Conservation (phyloP, 2,797 vertebrate genomes). For the Coracias cyanogaster region DNA sequence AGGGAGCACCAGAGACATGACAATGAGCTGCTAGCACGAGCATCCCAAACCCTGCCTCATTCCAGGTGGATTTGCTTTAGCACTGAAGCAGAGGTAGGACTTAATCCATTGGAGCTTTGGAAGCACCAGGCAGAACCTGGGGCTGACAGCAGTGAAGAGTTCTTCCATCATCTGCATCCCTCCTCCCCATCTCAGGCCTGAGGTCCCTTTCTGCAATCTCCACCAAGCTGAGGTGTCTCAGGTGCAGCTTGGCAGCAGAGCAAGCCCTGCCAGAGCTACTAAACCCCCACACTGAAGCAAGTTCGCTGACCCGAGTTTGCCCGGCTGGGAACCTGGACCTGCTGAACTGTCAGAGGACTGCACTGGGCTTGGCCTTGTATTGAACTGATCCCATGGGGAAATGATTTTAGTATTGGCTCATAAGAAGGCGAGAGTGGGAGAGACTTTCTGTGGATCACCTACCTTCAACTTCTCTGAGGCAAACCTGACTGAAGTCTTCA, state of each 20-base stretch:
- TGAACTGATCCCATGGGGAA: background rate
- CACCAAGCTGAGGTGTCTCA: background rate
- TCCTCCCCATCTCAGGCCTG: background rate
- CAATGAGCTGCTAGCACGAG: fast-evolving
- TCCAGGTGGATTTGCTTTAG: background rate
- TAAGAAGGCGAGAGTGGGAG: background rate
- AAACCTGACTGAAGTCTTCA: background rate
- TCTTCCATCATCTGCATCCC: background rate
- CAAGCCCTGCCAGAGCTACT: background rate
- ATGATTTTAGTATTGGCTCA: background rate
- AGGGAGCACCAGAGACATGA: fast-evolving
- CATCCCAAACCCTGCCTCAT: background rate
- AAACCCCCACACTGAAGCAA: fast-evolving
- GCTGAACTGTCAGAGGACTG: fast-evolving
- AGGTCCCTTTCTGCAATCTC: background rate
- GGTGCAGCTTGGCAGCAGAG: background rate
- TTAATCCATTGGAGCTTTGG: background rate
- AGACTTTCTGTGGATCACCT: background rate
- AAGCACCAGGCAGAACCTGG: background rate
- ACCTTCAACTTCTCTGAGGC: background rate
- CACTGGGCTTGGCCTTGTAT: fast-evolving
- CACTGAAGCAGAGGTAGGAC: background rate
- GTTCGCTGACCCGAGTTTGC: no score
- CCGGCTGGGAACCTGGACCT: fast-evolving
- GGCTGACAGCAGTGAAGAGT: background rate